Base-by-base conservation (phyloP, 2,797 vertebrate genomes). In the Microchirus variegatus region DNA sequence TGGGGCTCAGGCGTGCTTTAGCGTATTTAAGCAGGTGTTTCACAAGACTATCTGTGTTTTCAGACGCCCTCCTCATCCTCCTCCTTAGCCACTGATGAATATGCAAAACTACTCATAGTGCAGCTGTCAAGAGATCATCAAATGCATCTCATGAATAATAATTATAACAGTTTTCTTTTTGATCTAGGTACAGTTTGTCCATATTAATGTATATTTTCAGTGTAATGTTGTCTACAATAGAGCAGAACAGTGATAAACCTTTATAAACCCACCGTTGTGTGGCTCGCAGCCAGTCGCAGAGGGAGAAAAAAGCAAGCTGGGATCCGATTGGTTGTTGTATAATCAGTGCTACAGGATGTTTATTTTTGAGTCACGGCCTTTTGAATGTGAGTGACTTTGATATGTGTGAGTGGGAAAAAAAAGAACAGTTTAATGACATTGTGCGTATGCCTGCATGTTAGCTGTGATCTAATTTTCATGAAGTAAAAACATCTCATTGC, bases 11-110 rank as follows among this genome's bases (percentile, higher is more conserved):
- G 15, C 54, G 51, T 63, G 75, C 59, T 64, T 26, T 3, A 56
- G 77, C 56, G 53, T 76, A 36, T 76, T 80, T 86, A 45, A 78
- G 71, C 41, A 40, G 66, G 52, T 44, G 31, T 75, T 55, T 73
- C 59, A 89, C 88, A 89, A 84, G 75, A 77, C 47, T 49, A 11
- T 62, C 86, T 87, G 75, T 91, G 84, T 90, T 79, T 77, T 71
- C 75, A 77, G 68, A 71, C 80, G 56, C 62, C 72, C 66, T 78
- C 63, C 69, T 80, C 77, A 57, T 54, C 73, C 65, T 78, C 63
- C 63, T 76, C 52, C 63, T 75, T 44, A 75, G 59, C 56, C 55
- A 55, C 26, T 78, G 53, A 87, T 75, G 70, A 78, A 80, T 84
- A 87, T 84, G 59, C 77, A 85, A 57, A 22, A 70, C 67, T 2